Evolutionary conservation across 2,797 vertebrate species (phyloP).

Genomic region (Crenuchus spilurus): DNA sequence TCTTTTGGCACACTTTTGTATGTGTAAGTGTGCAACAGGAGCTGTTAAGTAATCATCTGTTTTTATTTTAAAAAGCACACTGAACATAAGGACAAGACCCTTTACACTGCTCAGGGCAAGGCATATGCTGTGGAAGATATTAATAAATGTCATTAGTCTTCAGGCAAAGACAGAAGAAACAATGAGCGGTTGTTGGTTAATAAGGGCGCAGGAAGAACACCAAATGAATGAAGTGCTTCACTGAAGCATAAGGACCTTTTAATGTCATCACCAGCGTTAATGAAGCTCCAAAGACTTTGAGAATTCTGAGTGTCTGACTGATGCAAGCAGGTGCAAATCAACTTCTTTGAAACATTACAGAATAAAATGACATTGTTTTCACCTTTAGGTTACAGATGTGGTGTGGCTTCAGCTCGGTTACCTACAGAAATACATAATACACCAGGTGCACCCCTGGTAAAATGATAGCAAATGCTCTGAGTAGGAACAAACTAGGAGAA

Average conservation of each 20-base stretch:
- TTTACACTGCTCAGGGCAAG: background rate
- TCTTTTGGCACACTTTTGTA: background rate
- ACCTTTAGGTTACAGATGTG: background rate
- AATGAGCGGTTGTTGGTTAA: background rate
- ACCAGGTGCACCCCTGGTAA: too few species aligned
- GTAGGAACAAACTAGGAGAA: too few species aligned
- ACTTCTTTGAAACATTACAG: background rate
- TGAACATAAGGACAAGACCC: background rate
- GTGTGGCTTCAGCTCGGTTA: too few species aligned
- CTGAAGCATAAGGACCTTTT: background rate
- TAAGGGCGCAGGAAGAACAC: background rate
- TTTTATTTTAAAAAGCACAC: background rate
- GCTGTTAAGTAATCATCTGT: background rate
- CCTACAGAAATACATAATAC: too few species aligned
- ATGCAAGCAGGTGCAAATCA: conserved; percentile 7
- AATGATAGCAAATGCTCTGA: too few species aligned
- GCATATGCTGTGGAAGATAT: background rate
- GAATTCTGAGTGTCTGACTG: background rate
- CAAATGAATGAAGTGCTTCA: background rate
- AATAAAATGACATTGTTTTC: background rate
- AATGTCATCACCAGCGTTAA: background rate
- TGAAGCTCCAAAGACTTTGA: background rate
- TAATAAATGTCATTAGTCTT: background rate
- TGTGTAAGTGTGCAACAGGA: background rate
- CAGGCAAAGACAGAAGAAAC: background rate